Evolutionary conservation across 2,113 vertebrate species (phyloP).

Genomic region (Barbus barbus): DNA sequence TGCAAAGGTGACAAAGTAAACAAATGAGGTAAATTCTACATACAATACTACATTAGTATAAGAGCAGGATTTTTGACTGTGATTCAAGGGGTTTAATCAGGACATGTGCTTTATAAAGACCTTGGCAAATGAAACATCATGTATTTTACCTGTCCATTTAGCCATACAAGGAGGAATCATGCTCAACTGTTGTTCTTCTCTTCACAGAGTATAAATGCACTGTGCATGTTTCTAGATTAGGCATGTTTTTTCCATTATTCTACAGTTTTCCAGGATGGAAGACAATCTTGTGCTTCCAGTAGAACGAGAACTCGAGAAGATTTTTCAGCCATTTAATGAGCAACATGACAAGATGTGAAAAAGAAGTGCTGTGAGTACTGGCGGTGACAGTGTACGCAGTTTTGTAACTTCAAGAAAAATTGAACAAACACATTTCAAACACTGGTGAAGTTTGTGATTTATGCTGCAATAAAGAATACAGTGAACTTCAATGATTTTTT

Average conservation of each 20-base stretch:
- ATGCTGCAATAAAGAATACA: not conserved
- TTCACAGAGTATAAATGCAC: not conserved
- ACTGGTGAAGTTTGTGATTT: not conserved
- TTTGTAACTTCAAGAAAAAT: not conserved
- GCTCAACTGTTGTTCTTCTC: not conserved
- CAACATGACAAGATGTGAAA: not conserved
- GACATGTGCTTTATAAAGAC: not conserved
- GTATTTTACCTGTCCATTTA: too few species aligned
- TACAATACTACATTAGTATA: too few species aligned
- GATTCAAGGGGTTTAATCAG: not conserved
- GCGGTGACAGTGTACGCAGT: not conserved
- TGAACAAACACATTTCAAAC: not conserved
- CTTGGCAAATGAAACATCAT: not conserved
- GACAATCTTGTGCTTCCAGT: not conserved
- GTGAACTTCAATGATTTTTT: not conserved
- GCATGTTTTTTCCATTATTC: too few species aligned
- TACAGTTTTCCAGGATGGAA: too few species aligned
- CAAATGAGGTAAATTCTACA: too few species aligned
- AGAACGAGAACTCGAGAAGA: not conserved
- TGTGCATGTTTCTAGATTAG: not conserved
- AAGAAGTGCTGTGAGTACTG: not conserved
- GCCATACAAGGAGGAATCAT: too few species aligned
- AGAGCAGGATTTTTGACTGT: not conserved
- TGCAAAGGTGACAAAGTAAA: not conserved
- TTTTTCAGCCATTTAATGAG: not conserved